A percentile compares a stretch with the other conserved stretches of the same genome.
phyloP scores from a whole-genome alignment of 2,888 invertebrate species.

The Drosophila ustulata region DNA sequence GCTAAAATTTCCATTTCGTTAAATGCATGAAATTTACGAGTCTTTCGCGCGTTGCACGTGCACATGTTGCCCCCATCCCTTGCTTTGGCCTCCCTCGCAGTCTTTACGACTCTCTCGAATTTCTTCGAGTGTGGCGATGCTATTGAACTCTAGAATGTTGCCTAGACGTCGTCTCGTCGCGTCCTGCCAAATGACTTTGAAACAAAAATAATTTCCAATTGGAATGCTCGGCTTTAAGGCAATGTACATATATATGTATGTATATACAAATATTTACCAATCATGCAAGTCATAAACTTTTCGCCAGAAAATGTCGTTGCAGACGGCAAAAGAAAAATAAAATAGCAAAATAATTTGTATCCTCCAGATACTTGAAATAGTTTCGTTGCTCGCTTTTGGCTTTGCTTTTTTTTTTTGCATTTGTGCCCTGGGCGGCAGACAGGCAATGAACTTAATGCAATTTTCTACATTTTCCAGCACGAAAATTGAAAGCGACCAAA shows the following conservation, averaged over 20 bases:
- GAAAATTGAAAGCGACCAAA: conserved; percentile 37
- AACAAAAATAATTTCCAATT: conserved; percentile 59
- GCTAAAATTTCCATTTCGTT: conserved; percentile 67
- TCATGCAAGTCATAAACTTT: conserved; percentile 61
- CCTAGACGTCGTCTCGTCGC: conserved; percentile 48
- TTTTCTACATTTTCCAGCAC: conserved; percentile 44
- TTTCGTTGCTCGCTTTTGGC: conserved; percentile 21
- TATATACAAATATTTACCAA: neutral
- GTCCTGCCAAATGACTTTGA: conserved; percentile 65
- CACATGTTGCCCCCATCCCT: conserved; percentile 49
- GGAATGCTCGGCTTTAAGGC: conserved; percentile 37
- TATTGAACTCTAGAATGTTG: conserved; percentile 62
- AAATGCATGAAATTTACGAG: conserved; percentile 73
- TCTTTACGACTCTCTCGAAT: conserved; percentile 59
- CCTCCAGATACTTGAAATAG: conserved; percentile 58
- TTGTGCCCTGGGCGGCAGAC: conserved; percentile 29
- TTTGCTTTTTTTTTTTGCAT: conserved; percentile 2
- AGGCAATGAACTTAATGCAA: conserved; percentile 53
- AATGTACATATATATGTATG: neutral
- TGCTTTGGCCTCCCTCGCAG: conserved; percentile 21
- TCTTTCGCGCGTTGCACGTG: conserved; percentile 64
- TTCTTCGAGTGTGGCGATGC: conserved; percentile 42
- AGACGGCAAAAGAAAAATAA: conserved; percentile 37
- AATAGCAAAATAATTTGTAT: conserved; percentile 38
- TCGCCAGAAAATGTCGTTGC: conserved; percentile 46